Percentiles rank a stretch among this genome's conserved stretches.
Conservation (phyloP, 2,888 invertebrate species). For the Dromius quadrimaculatus region DNA sequence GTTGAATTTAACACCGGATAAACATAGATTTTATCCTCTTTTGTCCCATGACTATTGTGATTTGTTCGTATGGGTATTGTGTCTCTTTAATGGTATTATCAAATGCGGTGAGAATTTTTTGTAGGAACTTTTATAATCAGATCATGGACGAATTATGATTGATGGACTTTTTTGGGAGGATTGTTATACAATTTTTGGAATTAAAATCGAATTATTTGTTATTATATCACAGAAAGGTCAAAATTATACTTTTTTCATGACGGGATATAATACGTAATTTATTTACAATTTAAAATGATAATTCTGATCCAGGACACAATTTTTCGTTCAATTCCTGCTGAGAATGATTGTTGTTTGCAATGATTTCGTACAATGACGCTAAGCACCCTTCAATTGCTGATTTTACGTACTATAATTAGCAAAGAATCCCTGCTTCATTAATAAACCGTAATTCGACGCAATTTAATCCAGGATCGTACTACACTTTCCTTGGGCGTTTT, state of each 20-base stretch:
- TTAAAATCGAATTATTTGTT: slow-evolving; percentile 45
- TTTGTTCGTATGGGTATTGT: slow-evolving; percentile 42
- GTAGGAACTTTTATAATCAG: slow-evolving; percentile 40
- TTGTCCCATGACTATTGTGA: slow-evolving; percentile 61
- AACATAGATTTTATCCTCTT: slow-evolving; percentile 65
- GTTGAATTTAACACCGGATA: slow-evolving; percentile 64
- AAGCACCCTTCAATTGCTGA: not conserved
- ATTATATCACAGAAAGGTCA: slow-evolving; percentile 49
- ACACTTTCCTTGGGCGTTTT: no score
- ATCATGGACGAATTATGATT: slow-evolving; percentile 47
- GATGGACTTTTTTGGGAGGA: slow-evolving; percentile 29
- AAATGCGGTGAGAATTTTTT: slow-evolving; percentile 46
- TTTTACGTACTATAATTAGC: not conserved
- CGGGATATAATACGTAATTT: not conserved
- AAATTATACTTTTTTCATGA: not conserved
- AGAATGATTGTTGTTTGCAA: not conserved
- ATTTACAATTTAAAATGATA: not conserved
- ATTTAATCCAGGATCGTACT: not conserved
- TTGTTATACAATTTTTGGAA: slow-evolving; percentile 39
- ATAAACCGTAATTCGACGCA: not conserved
- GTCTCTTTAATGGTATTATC: slow-evolving; percentile 43
- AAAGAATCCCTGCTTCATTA: not conserved
- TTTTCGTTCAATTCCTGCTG: not conserved
- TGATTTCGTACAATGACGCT: not conserved
- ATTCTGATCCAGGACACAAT: no score